phyloP scores from a whole-genome alignment of 2,113 vertebrate species.

The Globicephala melas region DNA sequence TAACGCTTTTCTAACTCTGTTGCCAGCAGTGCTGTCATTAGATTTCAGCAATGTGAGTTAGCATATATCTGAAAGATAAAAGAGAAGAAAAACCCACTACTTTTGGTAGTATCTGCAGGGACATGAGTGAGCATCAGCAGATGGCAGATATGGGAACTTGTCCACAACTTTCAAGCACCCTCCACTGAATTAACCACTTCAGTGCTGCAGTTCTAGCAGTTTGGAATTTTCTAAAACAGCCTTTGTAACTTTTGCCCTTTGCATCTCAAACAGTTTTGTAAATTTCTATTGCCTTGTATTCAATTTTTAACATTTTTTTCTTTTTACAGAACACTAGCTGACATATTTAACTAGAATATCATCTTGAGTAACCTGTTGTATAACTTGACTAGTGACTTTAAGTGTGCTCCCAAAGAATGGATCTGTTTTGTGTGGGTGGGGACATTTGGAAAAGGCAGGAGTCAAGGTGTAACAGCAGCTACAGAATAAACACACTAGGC shows the following conservation, averaged over 20 bases:
- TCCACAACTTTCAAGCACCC: neutral
- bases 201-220: neutral
- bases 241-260: neutral
- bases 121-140: neutral
- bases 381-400: neutral
- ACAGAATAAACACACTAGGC: neutral
- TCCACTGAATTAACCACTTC: neutral
- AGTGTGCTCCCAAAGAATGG: neutral
- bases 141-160: neutral
- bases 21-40: neutral
- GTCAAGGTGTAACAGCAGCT: neutral
- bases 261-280: neutral
- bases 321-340: neutral
- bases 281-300: neutral
- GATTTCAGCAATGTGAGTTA: neutral
- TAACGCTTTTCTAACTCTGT: neutral
- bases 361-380: neutral
- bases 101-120: neutral
- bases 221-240: neutral
- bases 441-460: neutral
- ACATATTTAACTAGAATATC: neutral
- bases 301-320: neutral
- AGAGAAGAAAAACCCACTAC: neutral
- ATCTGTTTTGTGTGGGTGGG: too few species aligned
- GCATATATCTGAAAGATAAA: neutral